Evolutionary conservation across 1,140 invertebrate species (phyloP).

Genomic region (Chymomyza costata): DNA sequence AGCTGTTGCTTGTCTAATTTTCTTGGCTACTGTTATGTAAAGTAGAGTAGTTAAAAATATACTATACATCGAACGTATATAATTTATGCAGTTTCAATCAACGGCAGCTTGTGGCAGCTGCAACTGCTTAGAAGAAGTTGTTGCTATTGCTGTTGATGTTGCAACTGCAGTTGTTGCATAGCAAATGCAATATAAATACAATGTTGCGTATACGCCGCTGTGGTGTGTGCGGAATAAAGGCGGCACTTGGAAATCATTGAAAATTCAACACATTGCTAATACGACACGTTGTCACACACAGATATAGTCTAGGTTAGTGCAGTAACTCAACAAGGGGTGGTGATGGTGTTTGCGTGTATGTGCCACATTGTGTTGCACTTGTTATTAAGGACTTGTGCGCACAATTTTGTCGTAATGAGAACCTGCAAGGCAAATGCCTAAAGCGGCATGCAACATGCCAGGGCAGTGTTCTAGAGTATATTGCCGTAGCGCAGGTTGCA

Average conservation of each 20-base stretch:
- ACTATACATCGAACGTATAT: constrained; percentile 46
- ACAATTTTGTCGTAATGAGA: constrained; percentile 70
- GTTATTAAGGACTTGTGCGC: constrained; percentile 68
- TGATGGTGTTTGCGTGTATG: constrained; percentile 5
- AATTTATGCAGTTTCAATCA: constrained; percentile 54
- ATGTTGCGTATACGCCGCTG: constrained; percentile 37
- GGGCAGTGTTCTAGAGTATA: too few species aligned
- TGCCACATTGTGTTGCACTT: constrained; percentile 66
- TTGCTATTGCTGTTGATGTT: constrained; percentile 3
- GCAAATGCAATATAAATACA: constrained; percentile 20
- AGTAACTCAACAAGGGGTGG: too few species aligned
- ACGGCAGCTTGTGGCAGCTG: background rate
- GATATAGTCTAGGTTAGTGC: too few species aligned
- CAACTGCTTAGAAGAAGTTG: constrained; percentile 12
- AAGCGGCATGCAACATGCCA: constrained; percentile 30
- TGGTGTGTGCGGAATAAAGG: constrained; percentile 30
- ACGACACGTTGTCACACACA: constrained; percentile 59
- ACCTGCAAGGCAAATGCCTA: constrained; percentile 68
- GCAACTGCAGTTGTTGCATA: constrained; percentile 18
- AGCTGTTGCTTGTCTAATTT: constrained; percentile 1
- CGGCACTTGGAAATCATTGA: constrained; percentile 66
- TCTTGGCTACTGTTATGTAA: constrained; percentile 1
- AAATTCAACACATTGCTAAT: constrained; percentile 70
- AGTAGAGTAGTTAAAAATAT: constrained; percentile 52
- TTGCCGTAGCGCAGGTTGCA: too few species aligned